phyloP scores from a whole-genome alignment of 2,888 invertebrate species.

The Chydorus sphaericus region DNA sequence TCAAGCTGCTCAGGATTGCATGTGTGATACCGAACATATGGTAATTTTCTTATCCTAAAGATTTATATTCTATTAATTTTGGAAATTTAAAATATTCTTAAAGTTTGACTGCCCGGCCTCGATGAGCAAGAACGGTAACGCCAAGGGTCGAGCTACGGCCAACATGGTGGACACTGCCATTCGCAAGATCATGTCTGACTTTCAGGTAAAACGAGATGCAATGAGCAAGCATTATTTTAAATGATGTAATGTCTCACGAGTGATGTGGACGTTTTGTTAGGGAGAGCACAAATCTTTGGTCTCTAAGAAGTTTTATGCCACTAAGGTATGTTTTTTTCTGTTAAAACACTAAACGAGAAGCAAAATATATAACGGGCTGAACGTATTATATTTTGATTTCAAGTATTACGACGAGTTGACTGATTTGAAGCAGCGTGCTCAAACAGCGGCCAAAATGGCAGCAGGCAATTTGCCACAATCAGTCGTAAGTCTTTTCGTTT shows the following conservation, averaged over 20 bases:
- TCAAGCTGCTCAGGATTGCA: constrained; percentile 82
- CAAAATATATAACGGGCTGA: too few relatives aligned
- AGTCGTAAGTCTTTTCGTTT: not conserved
- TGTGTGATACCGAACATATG: constrained; percentile 98
- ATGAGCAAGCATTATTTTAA: not conserved
- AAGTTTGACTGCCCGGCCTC: constrained; percentile 59
- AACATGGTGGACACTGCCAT: constrained; percentile 33
- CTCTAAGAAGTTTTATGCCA: constrained; percentile 57
- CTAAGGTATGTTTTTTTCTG: constrained; percentile 30
- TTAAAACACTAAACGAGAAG: constrained; percentile 19
- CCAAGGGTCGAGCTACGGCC: constrained; percentile 19
- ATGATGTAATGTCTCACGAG: too few relatives aligned
- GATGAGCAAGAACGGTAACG: constrained; percentile 21
- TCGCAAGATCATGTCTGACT: constrained; percentile 15
- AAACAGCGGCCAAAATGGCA: constrained; percentile 19
- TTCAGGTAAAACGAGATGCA: constrained; percentile 6
- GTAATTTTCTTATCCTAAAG: not conserved
- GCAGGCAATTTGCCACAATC: constrained; percentile 2
- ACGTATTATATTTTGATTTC: not conserved
- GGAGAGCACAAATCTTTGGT: constrained; percentile 52
- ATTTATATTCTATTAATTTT: not conserved
- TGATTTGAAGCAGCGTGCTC: constrained; percentile 20
- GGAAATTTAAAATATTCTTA: not conserved
- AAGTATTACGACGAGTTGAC: constrained; percentile 14
- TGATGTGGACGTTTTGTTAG: not conserved